phyloP scores from a whole-genome alignment of 2,797 vertebrate species.

The Eutrigla gurnardus region DNA sequence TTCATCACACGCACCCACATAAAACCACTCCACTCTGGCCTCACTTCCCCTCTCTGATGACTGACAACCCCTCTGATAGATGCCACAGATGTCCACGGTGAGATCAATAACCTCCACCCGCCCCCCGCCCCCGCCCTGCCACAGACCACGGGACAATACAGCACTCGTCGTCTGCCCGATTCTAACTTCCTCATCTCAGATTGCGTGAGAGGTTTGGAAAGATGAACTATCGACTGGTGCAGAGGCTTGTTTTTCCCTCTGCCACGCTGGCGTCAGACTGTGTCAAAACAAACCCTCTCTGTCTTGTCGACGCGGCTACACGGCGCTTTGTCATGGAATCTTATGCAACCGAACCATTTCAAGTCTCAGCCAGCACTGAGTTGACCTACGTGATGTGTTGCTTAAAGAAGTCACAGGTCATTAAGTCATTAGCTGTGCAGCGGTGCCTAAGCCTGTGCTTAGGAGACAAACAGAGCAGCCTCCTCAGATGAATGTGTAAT shows the following conservation, averaged over 20 bases:
- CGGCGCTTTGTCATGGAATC: constrained; percentile 43
- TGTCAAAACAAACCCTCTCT: constrained; percentile 61
- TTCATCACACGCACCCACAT: constrained; percentile 40
- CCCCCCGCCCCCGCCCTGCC: constrained; percentile 5
- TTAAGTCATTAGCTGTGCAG: constrained; percentile 44
- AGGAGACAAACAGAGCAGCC: constrained; percentile 27
- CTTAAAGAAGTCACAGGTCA: constrained; percentile 50
- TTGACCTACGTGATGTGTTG: constrained; percentile 38
- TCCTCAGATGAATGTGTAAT: constrained; percentile 19
- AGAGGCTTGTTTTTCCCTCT: constrained; percentile 51
- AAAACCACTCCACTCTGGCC: constrained; percentile 35
- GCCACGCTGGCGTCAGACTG: constrained; percentile 53
- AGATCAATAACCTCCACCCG: constrained; percentile 65
- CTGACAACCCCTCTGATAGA: constrained; percentile 60
- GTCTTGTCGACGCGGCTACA: constrained; percentile 22
- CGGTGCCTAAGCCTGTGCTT: not conserved
- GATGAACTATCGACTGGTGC: constrained; percentile 46
- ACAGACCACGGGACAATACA: constrained; percentile 32
- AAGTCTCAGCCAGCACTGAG: constrained; percentile 16
- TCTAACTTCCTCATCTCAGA: constrained; percentile 56
- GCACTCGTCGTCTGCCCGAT: not conserved
- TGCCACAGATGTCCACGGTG: constrained; percentile 62
- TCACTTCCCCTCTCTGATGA: constrained; percentile 58
- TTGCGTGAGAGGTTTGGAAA: constrained; percentile 64
- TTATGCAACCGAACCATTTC: constrained; percentile 46